Base-by-base conservation (phyloP, 2,113 vertebrate species). In the Turnix velox region DNA sequence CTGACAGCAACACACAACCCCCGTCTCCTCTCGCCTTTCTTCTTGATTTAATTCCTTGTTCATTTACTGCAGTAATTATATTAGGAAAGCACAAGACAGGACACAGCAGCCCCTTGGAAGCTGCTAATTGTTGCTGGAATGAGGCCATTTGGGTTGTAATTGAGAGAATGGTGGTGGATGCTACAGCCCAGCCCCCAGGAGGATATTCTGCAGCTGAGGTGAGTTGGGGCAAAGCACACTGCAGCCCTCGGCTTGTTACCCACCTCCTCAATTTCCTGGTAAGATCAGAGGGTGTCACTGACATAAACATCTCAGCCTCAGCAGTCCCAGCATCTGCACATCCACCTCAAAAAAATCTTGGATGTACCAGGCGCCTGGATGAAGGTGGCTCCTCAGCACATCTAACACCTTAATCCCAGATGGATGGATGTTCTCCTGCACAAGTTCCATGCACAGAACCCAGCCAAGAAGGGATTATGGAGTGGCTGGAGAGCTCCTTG, bases 71-170 rank as follows among this genome's bases (percentile, higher is more conserved):
- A 0, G 58, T 91, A 91, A 95, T 94, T 87, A 67, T 28, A 84
- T 91, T 20, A 73, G 73, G 73, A 5, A 37, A 79, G 80, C 43
- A 73, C 25, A 49, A 35, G 0, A 13, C 84, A 72, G 92, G 92
- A 83, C 94, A 67, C 81, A 22, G 67, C 67, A 76, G 52, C 22
- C 84, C 80, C 90, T 76, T 0, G 5, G 85, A 80, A 51, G 61
- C 58, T 71, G 52, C 76, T 91, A 92, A 93, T 86, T 80, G 87
- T 45, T n/a, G 75, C 63, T 88, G 94, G 87, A 91, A 72, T 0
- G 45, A 40, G 33, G 81, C 92, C 88, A 72, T 23, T 6, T 0
- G 23, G 62, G 35, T 5, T 1, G 62, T 48, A 88, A 87, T 35
- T 25, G 80, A 85, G 90, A 74, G 57, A 35, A 71, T 22, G 2